Conservation (phyloP, 1,140 invertebrate species). For the Drosophila tropicalis region DNA sequence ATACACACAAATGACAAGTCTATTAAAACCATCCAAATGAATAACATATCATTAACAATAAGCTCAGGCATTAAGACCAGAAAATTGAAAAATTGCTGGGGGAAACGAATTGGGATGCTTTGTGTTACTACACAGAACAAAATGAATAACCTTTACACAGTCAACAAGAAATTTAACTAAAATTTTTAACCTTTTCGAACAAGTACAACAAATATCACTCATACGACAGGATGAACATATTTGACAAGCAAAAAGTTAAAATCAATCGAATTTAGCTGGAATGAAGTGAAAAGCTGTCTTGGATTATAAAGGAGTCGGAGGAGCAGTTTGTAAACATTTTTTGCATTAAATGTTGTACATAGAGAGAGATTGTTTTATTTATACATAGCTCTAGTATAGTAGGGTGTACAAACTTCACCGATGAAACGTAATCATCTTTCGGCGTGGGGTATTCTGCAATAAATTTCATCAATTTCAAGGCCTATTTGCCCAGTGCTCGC, state of each 20-base stretch:
- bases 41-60: not conserved
- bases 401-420: not conserved
- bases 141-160: no score
- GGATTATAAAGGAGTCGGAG: no score
- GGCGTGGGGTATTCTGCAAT: not conserved
- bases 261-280: no score
- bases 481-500: not conserved
- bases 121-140: no score
- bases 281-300: no score
- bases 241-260: not conserved
- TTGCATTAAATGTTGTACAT: no score
- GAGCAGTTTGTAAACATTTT: no score
- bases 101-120: no score
- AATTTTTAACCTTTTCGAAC: no score
- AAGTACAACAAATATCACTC: not conserved
- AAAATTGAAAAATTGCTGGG: not conserved
- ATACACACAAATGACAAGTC: not conserved
- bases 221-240: not conserved
- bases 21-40: not conserved
- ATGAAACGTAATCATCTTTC: not conserved
- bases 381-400: no score
- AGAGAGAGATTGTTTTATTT: no score
- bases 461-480: conserved; percentile 3
- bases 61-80: not conserved
- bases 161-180: no score